A percentile compares a stretch with the other conserved stretches of the same genome.
phyloP scores from a whole-genome alignment of 1,140 invertebrate genomes.

The Thaumetopoea pityocampa region DNA sequence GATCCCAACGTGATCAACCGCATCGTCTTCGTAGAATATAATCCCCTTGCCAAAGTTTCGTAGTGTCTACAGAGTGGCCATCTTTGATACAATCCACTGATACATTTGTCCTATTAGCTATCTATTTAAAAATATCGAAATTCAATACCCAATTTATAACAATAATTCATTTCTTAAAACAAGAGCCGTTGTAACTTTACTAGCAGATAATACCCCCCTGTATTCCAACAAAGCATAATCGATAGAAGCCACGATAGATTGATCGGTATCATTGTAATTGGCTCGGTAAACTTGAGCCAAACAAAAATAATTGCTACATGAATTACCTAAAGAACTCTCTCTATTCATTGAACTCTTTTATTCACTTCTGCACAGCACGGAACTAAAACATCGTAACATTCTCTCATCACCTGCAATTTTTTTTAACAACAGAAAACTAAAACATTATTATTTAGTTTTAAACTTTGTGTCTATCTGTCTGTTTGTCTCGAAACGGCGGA shows the following conservation, averaged over 20 bases:
- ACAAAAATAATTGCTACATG: constrained; percentile 33
- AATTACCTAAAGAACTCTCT: constrained; percentile 20
- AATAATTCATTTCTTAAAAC: constrained; percentile 23
- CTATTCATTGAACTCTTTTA: background rate
- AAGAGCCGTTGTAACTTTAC: constrained; percentile 26
- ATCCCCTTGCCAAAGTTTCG: too few species aligned
- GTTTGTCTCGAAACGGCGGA: too few species aligned
- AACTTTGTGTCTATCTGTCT: too few species aligned
- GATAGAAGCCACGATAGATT: constrained; percentile 23
- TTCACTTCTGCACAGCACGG: too few species aligned
- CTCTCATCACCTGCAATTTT: too few species aligned
- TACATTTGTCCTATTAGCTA: too few species aligned
- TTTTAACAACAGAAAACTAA: too few species aligned
- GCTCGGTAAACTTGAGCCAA: constrained; percentile 34
- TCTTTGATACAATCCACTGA: background rate
- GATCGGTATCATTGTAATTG: constrained; percentile 47
- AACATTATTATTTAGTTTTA: too few species aligned
- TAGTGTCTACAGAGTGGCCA: too few species aligned
- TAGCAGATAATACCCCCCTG: constrained; percentile 22
- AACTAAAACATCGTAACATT: too few species aligned
- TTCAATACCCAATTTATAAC: constrained; percentile 14
- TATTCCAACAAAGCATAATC: constrained; percentile 34
- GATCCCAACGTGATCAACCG: too few species aligned
- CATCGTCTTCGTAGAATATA: too few species aligned
- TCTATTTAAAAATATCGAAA: constrained; percentile 1